Percentiles rank a stretch among this genome's conserved stretches.
phyloP scores from a whole-genome alignment of 2,888 invertebrate genomes.

The Dasypogon diadema region DNA sequence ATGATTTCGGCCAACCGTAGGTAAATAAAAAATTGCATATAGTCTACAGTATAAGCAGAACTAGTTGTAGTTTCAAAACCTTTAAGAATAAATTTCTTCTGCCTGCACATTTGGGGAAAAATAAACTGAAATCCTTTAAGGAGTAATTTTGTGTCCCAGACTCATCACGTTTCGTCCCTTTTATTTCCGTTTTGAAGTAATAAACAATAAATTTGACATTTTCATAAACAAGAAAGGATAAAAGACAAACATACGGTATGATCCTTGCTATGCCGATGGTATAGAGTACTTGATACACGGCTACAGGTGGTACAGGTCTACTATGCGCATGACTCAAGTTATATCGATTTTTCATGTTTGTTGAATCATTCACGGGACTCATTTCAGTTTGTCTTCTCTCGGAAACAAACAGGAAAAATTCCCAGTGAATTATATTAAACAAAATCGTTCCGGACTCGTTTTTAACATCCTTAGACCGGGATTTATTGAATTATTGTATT shows the following conservation, averaged over 20 bases:
- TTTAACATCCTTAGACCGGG: not conserved
- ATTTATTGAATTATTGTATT: not conserved
- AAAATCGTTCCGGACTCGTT: not conserved
- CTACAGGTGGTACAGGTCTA: constrained; percentile 25
- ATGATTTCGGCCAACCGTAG: no score
- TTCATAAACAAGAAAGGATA: not conserved
- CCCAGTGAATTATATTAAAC: not conserved
- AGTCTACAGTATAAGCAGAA: no score
- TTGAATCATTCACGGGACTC: constrained; percentile 59
- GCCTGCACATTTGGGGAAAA: not conserved
- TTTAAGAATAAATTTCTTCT: not conserved
- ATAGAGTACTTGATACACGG: constrained; percentile 31
- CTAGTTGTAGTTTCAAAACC: not conserved
- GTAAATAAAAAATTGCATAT: no score
- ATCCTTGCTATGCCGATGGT: not conserved
- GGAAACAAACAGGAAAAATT: constrained; percentile 10
- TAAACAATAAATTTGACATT: constrained; percentile 9
- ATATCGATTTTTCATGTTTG: constrained; percentile 61
- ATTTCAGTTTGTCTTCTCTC: constrained; percentile 55
- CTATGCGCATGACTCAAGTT: constrained; percentile 7
- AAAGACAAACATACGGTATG: not conserved
- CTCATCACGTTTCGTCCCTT: constrained; percentile 5
- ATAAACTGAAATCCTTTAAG: not conserved
- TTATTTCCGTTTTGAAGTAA: not conserved
- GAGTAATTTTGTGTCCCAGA: not conserved